These are phyloP conservation scores for Globodera rostochiensis DNA, from an alignment of 1,140 invertebrate genomes.

Conservation along the genomic window DNA sequence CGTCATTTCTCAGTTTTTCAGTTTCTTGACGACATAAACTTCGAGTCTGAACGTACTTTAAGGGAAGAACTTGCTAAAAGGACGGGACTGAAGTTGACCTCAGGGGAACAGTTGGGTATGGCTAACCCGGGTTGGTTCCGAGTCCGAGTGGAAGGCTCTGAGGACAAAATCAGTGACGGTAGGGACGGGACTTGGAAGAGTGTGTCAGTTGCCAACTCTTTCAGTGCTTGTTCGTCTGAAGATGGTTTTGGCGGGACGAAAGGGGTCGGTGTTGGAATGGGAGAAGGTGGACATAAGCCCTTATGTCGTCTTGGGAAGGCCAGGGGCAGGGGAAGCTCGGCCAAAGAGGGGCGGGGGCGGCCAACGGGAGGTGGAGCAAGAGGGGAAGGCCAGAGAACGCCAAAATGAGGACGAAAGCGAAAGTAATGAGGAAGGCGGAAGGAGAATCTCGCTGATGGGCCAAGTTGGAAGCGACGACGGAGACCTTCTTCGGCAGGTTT, in stretches of 20 bases:
- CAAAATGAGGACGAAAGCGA: conserved; percentile 5
- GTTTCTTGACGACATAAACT: background rate
- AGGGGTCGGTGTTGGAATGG: background rate
- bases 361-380: background rate
- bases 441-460: background rate
- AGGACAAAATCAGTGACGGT: background rate
- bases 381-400: background rate
- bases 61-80: conserved; percentile 16
- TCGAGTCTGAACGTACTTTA: conserved; percentile 16
- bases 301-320: background rate
- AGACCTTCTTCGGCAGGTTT: background rate
- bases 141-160: background rate
- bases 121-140: conserved; percentile 19
- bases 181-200: background rate
- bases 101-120: conserved; percentile 26
- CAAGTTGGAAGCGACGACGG: background rate
- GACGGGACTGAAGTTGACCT: background rate
- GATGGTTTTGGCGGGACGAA: conserved; percentile 5
- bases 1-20: background rate
- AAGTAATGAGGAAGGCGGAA: background rate
- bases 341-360: background rate
- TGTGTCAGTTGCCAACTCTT: background rate
- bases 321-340: background rate
- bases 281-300: background rate
- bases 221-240: conserved; percentile 17